Conservation (phyloP, 2,888 invertebrate genomes). For the Acrobeloides nanus region DNA sequence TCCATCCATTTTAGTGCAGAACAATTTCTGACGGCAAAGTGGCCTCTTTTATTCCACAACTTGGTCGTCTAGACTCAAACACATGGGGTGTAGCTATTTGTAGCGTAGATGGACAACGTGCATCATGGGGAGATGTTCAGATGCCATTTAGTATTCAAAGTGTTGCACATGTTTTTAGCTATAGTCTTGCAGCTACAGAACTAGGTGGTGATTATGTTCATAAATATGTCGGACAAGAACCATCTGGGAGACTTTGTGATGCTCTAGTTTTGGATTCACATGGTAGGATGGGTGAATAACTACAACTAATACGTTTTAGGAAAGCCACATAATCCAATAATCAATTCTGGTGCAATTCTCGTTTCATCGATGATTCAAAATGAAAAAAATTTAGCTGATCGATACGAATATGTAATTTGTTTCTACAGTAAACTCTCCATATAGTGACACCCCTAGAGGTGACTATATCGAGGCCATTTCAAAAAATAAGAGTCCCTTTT, state of each 20-base stretch:
- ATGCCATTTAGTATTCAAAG: slow-evolving; percentile 89
- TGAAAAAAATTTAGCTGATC: slow-evolving; percentile 54
- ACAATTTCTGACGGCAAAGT: slow-evolving; percentile 33
- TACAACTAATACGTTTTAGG: no score
- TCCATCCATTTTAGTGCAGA: slow-evolving; percentile 15
- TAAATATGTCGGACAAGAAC: slow-evolving; percentile 88
- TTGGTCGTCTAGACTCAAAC: slow-evolving; percentile 73
- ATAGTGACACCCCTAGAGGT: no score
- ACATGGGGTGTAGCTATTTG: slow-evolving; percentile 77
- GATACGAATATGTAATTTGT: slow-evolving; percentile 54
- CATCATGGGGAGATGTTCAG: slow-evolving; percentile 80
- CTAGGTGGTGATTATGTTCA: slow-evolving; percentile 81
- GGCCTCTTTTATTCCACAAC: slow-evolving; percentile 76
- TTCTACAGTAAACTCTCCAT: no score
- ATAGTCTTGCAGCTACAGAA: slow-evolving; percentile 83
- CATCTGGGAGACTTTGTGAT: slow-evolving; percentile 89
- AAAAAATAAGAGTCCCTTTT: no score
- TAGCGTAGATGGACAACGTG: slow-evolving; percentile 57
- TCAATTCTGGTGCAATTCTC: slow-evolving; percentile 91
- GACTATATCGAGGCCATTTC: no score
- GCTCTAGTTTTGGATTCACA: slow-evolving; percentile 84
- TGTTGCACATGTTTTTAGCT: slow-evolving; percentile 66
- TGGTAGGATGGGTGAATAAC: slow-evolving; percentile 57
- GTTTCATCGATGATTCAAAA: slow-evolving; percentile 69
- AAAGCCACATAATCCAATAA: slow-evolving; percentile 93